These are phyloP conservation scores for Lasioglossum leucozonium DNA, from an alignment of 2,888 invertebrate genomes.

Conservation along the genomic window DNA sequence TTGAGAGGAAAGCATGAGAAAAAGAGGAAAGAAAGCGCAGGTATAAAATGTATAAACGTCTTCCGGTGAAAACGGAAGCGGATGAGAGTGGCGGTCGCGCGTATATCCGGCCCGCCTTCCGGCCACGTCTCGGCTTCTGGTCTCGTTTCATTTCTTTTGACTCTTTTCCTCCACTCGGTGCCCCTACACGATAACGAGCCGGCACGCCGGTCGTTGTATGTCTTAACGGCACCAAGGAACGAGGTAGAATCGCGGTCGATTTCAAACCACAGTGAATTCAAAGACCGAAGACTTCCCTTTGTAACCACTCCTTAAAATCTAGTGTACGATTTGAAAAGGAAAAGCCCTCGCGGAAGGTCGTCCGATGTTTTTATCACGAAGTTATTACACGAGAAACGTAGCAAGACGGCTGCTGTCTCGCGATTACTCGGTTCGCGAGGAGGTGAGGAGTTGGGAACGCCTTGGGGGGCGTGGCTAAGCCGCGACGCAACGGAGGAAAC, in stretches of 20 bases:
- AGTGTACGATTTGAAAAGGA: background rate
- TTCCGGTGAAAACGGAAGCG: slow-evolving; percentile 12
- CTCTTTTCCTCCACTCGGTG: background rate
- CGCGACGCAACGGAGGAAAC: background rate
- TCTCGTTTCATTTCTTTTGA: background rate
- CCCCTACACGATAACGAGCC: slow-evolving; percentile 38
- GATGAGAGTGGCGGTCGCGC: background rate
- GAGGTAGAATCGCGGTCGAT: background rate
- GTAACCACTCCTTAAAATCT: background rate
- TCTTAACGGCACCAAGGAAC: background rate
- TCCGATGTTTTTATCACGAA: background rate
- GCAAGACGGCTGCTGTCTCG: background rate
- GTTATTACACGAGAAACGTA: background rate
- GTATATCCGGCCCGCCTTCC: background rate
- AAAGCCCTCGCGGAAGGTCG: background rate
- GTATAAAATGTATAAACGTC: slow-evolving; percentile 14
- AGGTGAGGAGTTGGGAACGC: background rate
- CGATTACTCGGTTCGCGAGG: background rate
- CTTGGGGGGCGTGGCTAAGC: background rate
- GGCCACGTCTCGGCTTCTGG: slow-evolving; percentile 13
- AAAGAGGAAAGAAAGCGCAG: background rate
- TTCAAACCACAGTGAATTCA: background rate
- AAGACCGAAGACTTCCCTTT: background rate
- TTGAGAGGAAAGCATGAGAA: background rate
- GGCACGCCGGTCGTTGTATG: background rate